These are phyloP conservation scores for Phoxinus phoxinus DNA, from an alignment of 2,113 vertebrate genomes.

Conservation along the genomic window DNA sequence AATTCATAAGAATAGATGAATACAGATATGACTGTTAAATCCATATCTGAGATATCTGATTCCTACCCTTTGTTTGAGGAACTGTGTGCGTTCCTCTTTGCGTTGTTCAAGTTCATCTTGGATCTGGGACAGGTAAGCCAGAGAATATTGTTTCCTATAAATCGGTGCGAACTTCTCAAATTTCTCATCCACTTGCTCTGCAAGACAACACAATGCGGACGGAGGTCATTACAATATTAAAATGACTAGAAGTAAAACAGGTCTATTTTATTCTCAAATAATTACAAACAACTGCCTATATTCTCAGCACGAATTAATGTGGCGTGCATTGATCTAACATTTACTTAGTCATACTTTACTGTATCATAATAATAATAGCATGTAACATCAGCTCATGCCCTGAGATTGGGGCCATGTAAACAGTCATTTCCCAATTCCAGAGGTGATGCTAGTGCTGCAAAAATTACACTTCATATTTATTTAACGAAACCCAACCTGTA, in stretches of 20 bases:
- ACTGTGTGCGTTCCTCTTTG: conserved; percentile 72
- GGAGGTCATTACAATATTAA: conserved; percentile 6
- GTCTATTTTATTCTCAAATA: not conserved
- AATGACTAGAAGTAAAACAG: not conserved
- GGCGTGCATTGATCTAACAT: too few relatives aligned
- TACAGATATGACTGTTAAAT: not conserved
- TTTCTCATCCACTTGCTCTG: conserved; percentile 81
- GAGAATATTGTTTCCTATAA: conserved; percentile 83
- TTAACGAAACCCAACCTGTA: not conserved
- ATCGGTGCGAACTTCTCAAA: conserved; percentile 83
- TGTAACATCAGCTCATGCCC: not conserved
- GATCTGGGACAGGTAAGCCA: conserved; percentile 82
- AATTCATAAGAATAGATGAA: not conserved
- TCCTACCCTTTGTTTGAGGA: conserved; percentile 85
- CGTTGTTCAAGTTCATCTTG: conserved; percentile 85
- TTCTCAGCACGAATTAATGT: not conserved
- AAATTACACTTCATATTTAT: too few relatives aligned
- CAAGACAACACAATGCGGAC: conserved; percentile 23
- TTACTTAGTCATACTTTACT: too few relatives aligned
- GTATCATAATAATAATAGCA: too few relatives aligned
- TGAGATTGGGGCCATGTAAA: not conserved
- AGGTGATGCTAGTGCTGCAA: too few relatives aligned
- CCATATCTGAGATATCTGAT: too few relatives aligned
- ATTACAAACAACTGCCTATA: not conserved
- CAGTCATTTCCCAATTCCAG: not conserved